These are phyloP conservation scores for Tetropium fuscum DNA, from an alignment of 2,888 invertebrate genomes.

Conservation along the genomic window DNA sequence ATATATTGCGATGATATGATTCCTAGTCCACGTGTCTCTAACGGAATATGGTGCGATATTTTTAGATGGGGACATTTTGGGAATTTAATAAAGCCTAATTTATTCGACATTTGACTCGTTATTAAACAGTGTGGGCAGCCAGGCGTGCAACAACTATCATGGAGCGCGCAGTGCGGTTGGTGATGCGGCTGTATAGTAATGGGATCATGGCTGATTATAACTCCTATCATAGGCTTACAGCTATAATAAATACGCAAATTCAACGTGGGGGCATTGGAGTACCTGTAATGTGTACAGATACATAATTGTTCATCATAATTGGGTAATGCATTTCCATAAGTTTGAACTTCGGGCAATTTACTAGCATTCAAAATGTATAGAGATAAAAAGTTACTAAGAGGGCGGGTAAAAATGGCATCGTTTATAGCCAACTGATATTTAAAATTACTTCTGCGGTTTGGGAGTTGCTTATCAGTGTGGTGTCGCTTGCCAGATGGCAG, in stretches of 20 bases:
- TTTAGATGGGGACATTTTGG: no score
- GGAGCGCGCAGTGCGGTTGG: constrained; percentile 49
- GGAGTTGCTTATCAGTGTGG: constrained; percentile 40
- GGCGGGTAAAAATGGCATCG: constrained; percentile 36
- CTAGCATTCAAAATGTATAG: background rate
- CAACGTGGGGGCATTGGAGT: constrained; percentile 31
- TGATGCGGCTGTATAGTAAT: constrained; percentile 63
- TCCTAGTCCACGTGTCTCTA: no score
- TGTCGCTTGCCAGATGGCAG: constrained; percentile 36
- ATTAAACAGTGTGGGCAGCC: constrained; percentile 42
- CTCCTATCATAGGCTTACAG: constrained; percentile 64
- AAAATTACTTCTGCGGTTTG: constrained; percentile 45
- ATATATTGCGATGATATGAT: no score
- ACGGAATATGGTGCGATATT: no score
- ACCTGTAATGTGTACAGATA: constrained; percentile 19
- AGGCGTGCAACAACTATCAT: constrained; percentile 38
- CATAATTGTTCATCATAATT: constrained; percentile 19
- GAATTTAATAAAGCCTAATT: constrained; percentile 28
- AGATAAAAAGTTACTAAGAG: constrained; percentile 39
- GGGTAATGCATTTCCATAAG: no score
- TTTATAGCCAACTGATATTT: constrained; percentile 46
- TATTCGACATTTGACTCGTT: constrained; percentile 37
- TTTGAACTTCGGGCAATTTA: no score
- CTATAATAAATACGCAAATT: constrained; percentile 60
- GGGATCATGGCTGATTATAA: constrained; percentile 65